A percentile compares a stretch with the other conserved stretches of the same genome.
Conservation (phyloP, 2,113 vertebrate species). For the Nothobranchius furzeri region DNA sequence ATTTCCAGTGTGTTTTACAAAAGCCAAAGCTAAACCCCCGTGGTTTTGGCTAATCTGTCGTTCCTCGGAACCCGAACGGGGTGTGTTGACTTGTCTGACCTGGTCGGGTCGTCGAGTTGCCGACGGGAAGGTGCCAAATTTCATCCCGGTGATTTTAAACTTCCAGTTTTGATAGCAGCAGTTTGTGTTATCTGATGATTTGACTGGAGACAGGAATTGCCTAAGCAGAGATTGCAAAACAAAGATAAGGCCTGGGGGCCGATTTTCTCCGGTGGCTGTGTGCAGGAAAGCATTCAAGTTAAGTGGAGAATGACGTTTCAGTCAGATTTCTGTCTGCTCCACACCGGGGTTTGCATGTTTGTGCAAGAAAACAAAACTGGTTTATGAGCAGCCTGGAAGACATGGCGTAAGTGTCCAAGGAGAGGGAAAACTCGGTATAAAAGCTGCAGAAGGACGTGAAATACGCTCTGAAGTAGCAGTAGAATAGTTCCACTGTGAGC, state of each 20-base stretch:
- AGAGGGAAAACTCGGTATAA: background rate
- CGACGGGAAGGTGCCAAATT: constrained; percentile 14
- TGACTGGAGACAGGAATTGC: constrained; percentile 7
- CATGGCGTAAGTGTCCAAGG: background rate
- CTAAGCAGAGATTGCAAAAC: constrained; percentile 18
- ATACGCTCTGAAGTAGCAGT: background rate
- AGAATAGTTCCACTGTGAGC: constrained; percentile 18
- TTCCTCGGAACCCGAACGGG: too few relatives aligned
- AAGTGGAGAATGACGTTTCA: background rate
- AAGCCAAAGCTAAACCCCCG: too few relatives aligned
- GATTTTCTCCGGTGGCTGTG: constrained; percentile 1
- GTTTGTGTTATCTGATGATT: constrained; percentile 4
- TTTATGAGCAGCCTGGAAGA: background rate
- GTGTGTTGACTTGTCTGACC: background rate
- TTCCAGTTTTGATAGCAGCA: constrained; percentile 1
- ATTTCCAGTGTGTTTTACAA: too few relatives aligned
- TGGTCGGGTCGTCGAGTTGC: background rate
- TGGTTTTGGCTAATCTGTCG: too few relatives aligned
- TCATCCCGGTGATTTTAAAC: background rate
- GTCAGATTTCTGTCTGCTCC: background rate
- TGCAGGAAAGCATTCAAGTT: background rate
- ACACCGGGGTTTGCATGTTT: background rate
- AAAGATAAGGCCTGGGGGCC: constrained; percentile 10
- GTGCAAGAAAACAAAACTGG: background rate
- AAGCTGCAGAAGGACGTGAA: constrained; percentile 6